Conservation (phyloP, 2,888 invertebrate genomes). For the Eupithecia vulgata region DNA sequence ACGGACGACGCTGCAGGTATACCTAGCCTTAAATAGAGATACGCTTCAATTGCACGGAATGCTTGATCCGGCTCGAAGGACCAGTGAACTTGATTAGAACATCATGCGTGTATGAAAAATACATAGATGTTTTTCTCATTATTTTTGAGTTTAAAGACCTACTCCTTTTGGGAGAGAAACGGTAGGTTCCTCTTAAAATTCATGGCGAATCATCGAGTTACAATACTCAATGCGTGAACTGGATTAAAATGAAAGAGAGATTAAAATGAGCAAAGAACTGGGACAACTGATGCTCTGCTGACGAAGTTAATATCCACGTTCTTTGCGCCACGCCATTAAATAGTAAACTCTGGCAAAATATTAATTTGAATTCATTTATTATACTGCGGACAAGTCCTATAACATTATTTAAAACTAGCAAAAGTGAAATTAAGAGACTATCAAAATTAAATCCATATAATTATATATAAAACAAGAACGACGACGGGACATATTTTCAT, state of each 20-base stretch:
- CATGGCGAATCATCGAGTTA: neutral
- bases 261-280: no score
- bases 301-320: neutral
- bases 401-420: neutral
- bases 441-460: no score
- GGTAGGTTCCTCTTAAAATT: neutral
- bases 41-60: constrained; percentile 6
- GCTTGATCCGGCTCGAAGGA: neutral
- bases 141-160: neutral
- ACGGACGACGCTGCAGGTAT: no score
- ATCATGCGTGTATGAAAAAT: neutral
- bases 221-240: neutral
- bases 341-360: neutral
- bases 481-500: no score
- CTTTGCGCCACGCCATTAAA: neutral
- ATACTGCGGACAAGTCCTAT: neutral
- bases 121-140: neutral
- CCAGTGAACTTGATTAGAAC: neutral
- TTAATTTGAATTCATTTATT: no score
- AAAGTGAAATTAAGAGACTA: no score
- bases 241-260: neutral
- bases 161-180: neutral
- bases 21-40: constrained; percentile 17
- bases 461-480: no score
- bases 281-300: neutral